These are phyloP conservation scores for Actenoides lindsayi DNA, from an alignment of 2,113 vertebrate species.

Conservation along the genomic window DNA sequence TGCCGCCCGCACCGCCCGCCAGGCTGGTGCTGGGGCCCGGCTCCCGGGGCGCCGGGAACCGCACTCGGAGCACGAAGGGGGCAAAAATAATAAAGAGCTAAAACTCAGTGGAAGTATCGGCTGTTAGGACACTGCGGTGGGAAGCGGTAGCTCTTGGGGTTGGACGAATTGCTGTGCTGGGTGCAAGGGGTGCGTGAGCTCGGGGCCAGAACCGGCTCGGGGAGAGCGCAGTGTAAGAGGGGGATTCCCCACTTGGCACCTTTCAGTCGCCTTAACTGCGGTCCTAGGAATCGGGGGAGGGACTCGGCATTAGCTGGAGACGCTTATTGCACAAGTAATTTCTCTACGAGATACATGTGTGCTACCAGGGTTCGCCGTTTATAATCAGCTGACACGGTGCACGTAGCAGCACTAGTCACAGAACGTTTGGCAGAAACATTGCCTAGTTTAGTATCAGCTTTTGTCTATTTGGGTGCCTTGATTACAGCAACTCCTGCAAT, in stretches of 20 bases:
- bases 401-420: background rate
- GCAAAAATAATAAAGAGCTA: background rate
- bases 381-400: background rate
- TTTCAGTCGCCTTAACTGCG: background rate
- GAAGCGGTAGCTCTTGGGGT: background rate
- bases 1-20: background rate
- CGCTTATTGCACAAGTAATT: background rate
- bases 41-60: background rate
- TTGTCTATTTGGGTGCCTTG: background rate
- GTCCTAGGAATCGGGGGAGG: background rate
- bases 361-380: background rate
- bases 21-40: background rate
- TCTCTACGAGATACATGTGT: background rate
- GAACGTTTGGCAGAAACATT: slow-evolving; percentile 30
- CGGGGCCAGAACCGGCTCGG: background rate
- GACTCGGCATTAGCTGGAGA: background rate
- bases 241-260: background rate
- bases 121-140: background rate
- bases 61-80: background rate
- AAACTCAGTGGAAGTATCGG: background rate
- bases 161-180: background rate
- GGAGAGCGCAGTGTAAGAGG: background rate
- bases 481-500: background rate
- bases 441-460: slow-evolving; percentile 51
- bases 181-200: background rate